These are phyloP conservation scores for Diaphora mendica DNA, from an alignment of 2,888 invertebrate genomes.

Conservation along the genomic window DNA sequence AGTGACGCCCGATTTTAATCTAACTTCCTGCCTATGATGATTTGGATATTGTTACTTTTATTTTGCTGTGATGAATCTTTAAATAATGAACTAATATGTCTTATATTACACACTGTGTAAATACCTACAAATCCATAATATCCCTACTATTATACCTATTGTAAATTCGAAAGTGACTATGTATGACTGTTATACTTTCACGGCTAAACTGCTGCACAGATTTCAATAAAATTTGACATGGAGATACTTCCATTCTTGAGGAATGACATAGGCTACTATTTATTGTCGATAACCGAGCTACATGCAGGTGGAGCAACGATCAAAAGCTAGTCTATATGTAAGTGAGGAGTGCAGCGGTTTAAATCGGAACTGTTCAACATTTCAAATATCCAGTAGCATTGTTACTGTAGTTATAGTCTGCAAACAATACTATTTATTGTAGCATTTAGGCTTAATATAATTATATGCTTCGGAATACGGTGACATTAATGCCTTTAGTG, in stretches of 20 bases:
- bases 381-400: neutral
- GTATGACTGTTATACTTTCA: too few relatives aligned
- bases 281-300: too few relatives aligned
- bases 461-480: neutral
- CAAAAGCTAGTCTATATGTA: neutral
- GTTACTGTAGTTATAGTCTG: neutral
- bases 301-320: too few relatives aligned
- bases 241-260: too few relatives aligned
- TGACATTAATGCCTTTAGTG: neutral
- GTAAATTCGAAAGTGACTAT: too few relatives aligned
- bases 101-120: neutral
- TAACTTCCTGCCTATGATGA: slow-evolving; percentile 68
- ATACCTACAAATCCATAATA: neutral
- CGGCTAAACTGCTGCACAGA: too few relatives aligned
- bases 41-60: slow-evolving; percentile 53
- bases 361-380: neutral
- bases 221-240: too few relatives aligned
- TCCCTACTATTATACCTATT: too few relatives aligned
- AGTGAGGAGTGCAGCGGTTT: neutral
- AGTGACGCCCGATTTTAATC: slow-evolving; percentile 76
- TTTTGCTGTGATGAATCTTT: slow-evolving; percentile 12
- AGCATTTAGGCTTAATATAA: neutral
- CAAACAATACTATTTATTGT: neutral
- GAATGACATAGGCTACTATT: too few relatives aligned
- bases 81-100: neutral